Conservation (phyloP, 2,113 vertebrate species). For the Peromyscus polionotus region DNA sequence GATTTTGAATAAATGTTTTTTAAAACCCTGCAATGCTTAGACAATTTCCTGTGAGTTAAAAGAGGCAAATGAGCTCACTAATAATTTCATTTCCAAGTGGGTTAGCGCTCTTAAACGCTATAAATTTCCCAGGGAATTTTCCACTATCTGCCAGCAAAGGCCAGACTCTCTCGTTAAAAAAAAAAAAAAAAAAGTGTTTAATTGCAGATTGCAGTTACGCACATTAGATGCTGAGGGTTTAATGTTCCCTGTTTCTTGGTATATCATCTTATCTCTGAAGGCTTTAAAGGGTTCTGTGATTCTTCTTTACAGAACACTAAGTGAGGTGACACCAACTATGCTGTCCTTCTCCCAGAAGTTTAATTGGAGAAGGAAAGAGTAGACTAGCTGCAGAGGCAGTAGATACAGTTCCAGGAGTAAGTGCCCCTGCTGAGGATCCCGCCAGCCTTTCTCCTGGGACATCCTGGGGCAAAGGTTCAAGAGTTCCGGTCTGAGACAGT, state of each 20-base stretch:
- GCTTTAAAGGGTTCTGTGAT: neutral
- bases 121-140: conserved; percentile 1
- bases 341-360: neutral
- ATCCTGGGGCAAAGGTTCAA: neutral
- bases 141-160: neutral
- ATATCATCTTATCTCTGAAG: neutral
- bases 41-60: conserved; percentile 20
- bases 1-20: conserved; percentile 39
- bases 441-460: neutral
- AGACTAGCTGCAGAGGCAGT: neutral
- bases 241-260: conserved; percentile 24
- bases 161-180: neutral
- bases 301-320: neutral
- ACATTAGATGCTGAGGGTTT: neutral
- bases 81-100: conserved; percentile 40
- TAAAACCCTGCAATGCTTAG: neutral
- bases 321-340: neutral
- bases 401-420: neutral
- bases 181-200: neutral
- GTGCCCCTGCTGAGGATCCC: neutral
- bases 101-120: neutral
- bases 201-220: neutral
- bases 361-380: neutral
- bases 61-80: neutral
- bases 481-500: neutral